These are phyloP conservation scores for Eufriesea mexicana DNA, from an alignment of 1,140 invertebrate genomes.

Conservation along the genomic window DNA sequence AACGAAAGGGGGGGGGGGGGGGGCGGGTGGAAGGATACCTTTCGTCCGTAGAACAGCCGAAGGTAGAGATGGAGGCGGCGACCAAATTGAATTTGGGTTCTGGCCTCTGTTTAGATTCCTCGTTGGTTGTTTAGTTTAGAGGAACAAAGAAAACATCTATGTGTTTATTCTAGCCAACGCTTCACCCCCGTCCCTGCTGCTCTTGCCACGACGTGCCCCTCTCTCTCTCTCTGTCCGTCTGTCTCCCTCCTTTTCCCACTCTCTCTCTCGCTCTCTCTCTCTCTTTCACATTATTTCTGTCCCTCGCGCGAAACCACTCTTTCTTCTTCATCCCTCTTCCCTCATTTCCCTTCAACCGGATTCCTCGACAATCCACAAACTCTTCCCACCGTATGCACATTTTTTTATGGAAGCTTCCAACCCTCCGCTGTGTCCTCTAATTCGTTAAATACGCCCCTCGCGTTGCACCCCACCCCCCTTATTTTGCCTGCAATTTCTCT, in stretches of 20 bases:
- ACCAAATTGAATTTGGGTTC: constrained; percentile 84
- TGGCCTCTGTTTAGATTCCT: constrained; percentile 84
- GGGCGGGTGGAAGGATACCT: constrained; percentile 69
- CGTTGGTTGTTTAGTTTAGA: constrained; percentile 85
- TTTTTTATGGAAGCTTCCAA: constrained; percentile 34
- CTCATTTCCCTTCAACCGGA: constrained; percentile 60
- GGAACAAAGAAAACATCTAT: constrained; percentile 85
- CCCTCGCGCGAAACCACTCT: constrained; percentile 54
- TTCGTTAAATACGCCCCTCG: constrained; percentile 47
- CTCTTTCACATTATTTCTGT: constrained; percentile 55
- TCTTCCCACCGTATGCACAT: constrained; percentile 49
- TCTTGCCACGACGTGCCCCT: constrained; percentile 46
- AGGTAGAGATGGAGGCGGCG: constrained; percentile 79
- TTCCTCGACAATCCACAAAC: constrained; percentile 44
- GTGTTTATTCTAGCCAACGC: constrained; percentile 85
- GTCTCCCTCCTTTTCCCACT: constrained; percentile 50
- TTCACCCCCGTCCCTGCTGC: constrained; percentile 69
- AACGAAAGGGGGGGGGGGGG: background rate
- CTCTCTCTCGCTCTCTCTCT: constrained; percentile 49
- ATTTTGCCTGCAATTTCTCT: constrained; percentile 8
- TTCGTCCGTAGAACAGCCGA: constrained; percentile 76
- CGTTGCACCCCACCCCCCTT: background rate
- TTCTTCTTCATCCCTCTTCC: constrained; percentile 65
- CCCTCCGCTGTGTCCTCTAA: constrained; percentile 32
- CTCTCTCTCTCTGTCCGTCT: constrained; percentile 41